These are phyloP conservation scores for Strigamia maritima DNA, from an alignment of 2,888 invertebrate species.

Conservation along the genomic window DNA sequence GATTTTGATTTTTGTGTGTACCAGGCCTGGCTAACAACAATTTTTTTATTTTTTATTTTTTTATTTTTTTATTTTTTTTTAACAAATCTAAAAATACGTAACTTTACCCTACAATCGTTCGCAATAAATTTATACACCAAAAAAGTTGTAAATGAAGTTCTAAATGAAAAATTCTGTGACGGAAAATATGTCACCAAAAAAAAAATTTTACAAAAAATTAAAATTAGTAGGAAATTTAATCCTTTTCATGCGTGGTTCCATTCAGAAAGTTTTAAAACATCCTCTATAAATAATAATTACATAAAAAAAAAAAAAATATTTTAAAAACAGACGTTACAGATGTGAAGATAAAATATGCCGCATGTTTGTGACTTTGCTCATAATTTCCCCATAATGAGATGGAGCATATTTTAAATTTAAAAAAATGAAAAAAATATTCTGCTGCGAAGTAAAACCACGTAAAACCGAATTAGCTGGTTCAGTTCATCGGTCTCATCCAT, in stretches of 20 bases:
- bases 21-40: too few relatives aligned
- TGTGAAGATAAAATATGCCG: neutral
- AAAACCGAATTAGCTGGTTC: neutral
- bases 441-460: too few relatives aligned
- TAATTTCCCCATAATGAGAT: neutral
- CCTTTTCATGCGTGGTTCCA: neutral
- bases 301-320: neutral
- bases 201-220: neutral
- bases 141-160: neutral
- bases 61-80: too few relatives aligned
- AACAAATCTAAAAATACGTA: too few relatives aligned
- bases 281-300: neutral
- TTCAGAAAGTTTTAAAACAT: constrained; percentile 6
- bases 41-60: too few relatives aligned
- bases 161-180: neutral
- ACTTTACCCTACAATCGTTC: neutral
- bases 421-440: too few relatives aligned
- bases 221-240: neutral
- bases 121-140: neutral
- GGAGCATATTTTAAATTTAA: too few relatives aligned
- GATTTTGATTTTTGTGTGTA: too few relatives aligned
- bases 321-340: neutral
- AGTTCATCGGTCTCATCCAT: neutral
- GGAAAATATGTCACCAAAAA: neutral
- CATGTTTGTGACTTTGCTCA: neutral